These are phyloP conservation scores for Helicoverpa zea DNA, from an alignment of 1,140 invertebrate species.

Conservation along the genomic window DNA sequence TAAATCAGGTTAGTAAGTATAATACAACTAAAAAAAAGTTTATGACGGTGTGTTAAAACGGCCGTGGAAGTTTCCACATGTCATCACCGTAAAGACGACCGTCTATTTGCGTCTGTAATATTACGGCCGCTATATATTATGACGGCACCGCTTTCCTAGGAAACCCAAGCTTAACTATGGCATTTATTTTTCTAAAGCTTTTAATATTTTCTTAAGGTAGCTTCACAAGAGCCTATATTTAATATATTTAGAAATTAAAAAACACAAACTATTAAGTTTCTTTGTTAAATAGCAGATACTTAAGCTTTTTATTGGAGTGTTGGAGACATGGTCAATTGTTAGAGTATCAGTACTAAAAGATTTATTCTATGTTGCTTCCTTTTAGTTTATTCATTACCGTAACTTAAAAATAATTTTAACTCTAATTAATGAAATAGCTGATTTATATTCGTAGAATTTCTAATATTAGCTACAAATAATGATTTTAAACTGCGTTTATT, in stretches of 20 bases:
- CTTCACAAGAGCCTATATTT: slow-evolving; percentile 39
- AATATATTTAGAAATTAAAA: slow-evolving; percentile 28
- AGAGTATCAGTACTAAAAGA: slow-evolving; percentile 54
- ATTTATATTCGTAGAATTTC: neutral
- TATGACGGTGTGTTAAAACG: no score
- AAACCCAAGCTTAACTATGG: no score
- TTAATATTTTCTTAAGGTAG: slow-evolving; percentile 42
- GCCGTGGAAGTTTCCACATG: no score
- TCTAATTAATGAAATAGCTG: slow-evolving; percentile 16
- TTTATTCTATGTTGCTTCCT: slow-evolving; percentile 19
- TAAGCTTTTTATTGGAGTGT: slow-evolving; percentile 50
- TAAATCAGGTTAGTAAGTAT: no score
- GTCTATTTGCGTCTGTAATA: no score
- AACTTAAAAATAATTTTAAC: slow-evolving; percentile 1
- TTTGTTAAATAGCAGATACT: slow-evolving; percentile 32
- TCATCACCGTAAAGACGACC: no score
- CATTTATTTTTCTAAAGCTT: slow-evolving; percentile 63
- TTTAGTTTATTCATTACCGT: slow-evolving; percentile 36
- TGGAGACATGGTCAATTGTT: slow-evolving; percentile 61
- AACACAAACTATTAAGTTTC: slow-evolving; percentile 34
- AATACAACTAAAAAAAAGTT: no score
- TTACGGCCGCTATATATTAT: no score
- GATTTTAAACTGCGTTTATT: slow-evolving; percentile 2
- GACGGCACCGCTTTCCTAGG: no score
- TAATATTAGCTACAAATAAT: slow-evolving; percentile 30